Percentiles rank a stretch among this genome's conserved stretches.
Evolutionary conservation across 2,113 vertebrate species (phyloP).

Genomic region (Amblyopsis rosae): DNA sequence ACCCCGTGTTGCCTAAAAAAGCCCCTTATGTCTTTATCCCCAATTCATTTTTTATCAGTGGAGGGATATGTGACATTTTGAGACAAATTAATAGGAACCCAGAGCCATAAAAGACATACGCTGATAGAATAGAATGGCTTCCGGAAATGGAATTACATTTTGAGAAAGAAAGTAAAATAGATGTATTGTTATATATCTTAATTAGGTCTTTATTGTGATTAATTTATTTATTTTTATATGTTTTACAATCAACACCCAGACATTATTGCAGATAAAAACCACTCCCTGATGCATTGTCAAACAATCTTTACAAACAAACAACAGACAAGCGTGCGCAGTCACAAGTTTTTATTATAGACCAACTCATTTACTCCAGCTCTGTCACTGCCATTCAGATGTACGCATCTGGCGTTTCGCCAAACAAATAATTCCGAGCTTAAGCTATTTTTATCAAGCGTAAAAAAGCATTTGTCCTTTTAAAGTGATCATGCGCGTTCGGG

Average conservation of each 20-base stretch:
- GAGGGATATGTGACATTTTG: slow-evolving; percentile 60
- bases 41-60: slow-evolving; percentile 33
- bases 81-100: slow-evolving; percentile 56
- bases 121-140: slow-evolving; percentile 25
- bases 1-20: slow-evolving; percentile 23
- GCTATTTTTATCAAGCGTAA: slow-evolving; percentile 79
- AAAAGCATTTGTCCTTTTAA: slow-evolving; percentile 77
- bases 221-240: slow-evolving; percentile 10
- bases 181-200: slow-evolving; percentile 26
- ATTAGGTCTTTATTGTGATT: slow-evolving; percentile 18
- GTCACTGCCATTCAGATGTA: slow-evolving; percentile 68
- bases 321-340: slow-evolving; percentile 51
- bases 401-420: slow-evolving; percentile 78
- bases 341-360: slow-evolving; percentile 72
- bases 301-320: slow-evolving; percentile 65
- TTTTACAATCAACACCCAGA: slow-evolving; percentile 24
- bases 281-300: slow-evolving; percentile 50
- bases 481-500: slow-evolving; percentile 78
- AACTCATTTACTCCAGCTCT: slow-evolving; percentile 77
- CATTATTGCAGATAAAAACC: background rate
- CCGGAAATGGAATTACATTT: slow-evolving; percentile 58
- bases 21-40: slow-evolving; percentile 42
- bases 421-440: slow-evolving; percentile 81
- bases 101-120: slow-evolving; percentile 45
- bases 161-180: slow-evolving; percentile 35